A percentile compares a stretch with the other conserved stretches of the same genome.
Evolutionary conservation across 2,888 invertebrate species (phyloP).

Genomic region (Melolontha melolontha): DNA sequence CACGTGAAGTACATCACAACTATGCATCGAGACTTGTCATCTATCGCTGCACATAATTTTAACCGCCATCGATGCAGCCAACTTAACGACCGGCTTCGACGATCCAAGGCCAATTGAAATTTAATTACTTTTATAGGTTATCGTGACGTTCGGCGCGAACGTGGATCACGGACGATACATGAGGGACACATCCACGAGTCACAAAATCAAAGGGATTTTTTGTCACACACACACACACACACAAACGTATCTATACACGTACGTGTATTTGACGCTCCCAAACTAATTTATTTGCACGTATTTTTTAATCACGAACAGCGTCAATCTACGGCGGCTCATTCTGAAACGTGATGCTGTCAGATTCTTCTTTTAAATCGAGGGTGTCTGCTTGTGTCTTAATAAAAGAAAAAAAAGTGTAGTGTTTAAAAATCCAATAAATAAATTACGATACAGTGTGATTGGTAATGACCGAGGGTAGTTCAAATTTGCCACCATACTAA

Average conservation of each 20-base stretch:
- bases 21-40: too few relatives aligned
- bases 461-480: too few relatives aligned
- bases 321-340: conserved; percentile 2
- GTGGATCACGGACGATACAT: not conserved
- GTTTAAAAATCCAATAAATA: too few relatives aligned
- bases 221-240: not conserved
- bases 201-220: not conserved
- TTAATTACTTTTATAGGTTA: conserved; percentile 29
- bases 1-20: not conserved
- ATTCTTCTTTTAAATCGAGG: not conserved
- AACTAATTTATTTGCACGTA: not conserved
- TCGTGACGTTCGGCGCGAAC: not conserved
- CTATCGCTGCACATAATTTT: not conserved
- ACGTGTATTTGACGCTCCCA: not conserved
- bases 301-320: conserved; percentile 3
- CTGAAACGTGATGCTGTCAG: conserved; percentile 3
- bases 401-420: too few relatives aligned
- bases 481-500: too few relatives aligned
- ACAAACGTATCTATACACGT: too few relatives aligned
- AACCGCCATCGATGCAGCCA: not conserved
- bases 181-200: conserved; percentile 5
- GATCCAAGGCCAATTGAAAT: conserved; percentile 23
- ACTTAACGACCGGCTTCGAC: conserved; percentile 9
- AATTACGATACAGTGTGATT: too few relatives aligned
- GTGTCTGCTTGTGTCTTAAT: too few relatives aligned